Base-by-base conservation (phyloP, 2,797 vertebrate species). In the Etheostoma nigrum region DNA sequence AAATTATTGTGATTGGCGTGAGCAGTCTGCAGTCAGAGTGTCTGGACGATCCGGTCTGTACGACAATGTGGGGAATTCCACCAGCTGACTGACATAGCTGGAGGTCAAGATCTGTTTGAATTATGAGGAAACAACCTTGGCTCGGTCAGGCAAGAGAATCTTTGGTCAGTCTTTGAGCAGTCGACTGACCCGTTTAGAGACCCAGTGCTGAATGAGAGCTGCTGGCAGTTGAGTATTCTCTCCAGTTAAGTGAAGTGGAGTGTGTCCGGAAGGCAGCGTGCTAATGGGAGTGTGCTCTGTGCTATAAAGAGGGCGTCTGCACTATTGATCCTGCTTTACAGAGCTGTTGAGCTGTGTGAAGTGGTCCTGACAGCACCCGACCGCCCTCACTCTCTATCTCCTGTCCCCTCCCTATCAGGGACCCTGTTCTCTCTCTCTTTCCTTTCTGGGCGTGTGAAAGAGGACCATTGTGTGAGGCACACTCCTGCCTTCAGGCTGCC, bases 391-490 rank as follows among this genome's bases (percentile, higher is more conserved):
- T 85, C 84, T 87, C 85, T 85, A 86, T 82, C 84, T 83, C 79
- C 81, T 72, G 70, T 84, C 25, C 92, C 72, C 89, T 84, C 87
- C 88, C 87, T 67, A 59, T 78, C 85, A 74, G 76, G 48, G 85
- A 87, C 86, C 81, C 85, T 82, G 78, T 70, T 76, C 79, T 86
- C 53, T 0, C 74, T 84, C 82, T 19, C 81, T 71, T 71, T 62
- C 70, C 88, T 92, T 77, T 89, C 83, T 91, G 90, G 87, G 86
- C 52, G 79, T 86, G 33, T 97, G 96, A 97, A 96, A 96, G 93
- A 92, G 59, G 83, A 87, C 94, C 94, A 95, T 98, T 98, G 97
- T 99, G 92, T 45, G 60, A 95, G 95, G 92, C 96, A 95, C 97
- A 94, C 96, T 96, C 95, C 94, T 93, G 93, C 95, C 95, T 94